Base-by-base conservation (phyloP, 2,797 vertebrate genomes). In the Sebastes jordani region DNA sequence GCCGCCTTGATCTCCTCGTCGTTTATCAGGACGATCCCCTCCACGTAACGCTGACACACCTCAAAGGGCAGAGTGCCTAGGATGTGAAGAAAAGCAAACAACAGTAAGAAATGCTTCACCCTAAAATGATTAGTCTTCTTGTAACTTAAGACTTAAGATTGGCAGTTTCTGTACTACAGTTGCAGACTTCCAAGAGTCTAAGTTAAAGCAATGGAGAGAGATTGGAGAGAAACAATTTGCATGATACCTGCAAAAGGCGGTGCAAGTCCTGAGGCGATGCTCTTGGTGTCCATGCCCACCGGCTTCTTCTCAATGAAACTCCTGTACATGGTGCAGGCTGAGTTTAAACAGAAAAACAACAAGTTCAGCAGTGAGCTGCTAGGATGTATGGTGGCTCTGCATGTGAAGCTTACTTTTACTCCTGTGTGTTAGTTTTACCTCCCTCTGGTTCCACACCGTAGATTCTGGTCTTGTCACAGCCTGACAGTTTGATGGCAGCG, bases 251-350 rank as follows among this genome's bases (percentile, higher is more conserved):
- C 95, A 78, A 75, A 95, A 18, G 96, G 96, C 63, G 96, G 96
- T 2, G 95, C 96, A 0, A 96, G 93, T 64, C 95, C 96, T 34
- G 94, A 93, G 29, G 95, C 95, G 11, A 96, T 86, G 84, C 96
- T 97, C 73, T 91, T 93, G 22, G 92, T 60, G 38, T 96, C 92
- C 95, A 96, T 96, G 36, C 34, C 89, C 25, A 97, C 92, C 2
- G 96, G 94, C 76, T 92, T 95, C 82, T 95, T 95, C 91, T 96
- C 95, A 22, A 90, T 87, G 54, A 96, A 95, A 78, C 96, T 97
- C 76, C 67, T 93, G 88, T 94, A 94, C 96, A 96, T 96, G 68
- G 95, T 96, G 73, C 95, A 96, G 10, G 96, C 96, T 97, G 90
- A 7, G 7, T 64, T 30, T 0, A 66, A 59, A 85, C 63, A 76